Evolutionary conservation across 2,113 vertebrate genomes (phyloP).

Genomic region (Sebastes schlegelii): DNA sequence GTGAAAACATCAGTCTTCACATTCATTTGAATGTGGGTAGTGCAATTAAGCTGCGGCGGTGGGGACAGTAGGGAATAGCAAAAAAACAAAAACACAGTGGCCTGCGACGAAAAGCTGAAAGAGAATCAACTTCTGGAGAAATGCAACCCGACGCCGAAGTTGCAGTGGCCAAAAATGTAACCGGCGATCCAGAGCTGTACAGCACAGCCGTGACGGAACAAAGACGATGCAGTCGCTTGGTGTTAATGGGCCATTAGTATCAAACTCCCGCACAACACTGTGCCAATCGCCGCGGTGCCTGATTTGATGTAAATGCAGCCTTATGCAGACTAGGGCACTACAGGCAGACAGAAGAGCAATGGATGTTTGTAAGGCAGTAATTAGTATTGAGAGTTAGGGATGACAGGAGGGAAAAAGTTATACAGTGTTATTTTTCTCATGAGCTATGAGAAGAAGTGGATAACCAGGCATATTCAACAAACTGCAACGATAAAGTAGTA

Average conservation of each 20-base stretch:
- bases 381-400: constrained; percentile 11
- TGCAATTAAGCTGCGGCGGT: neutral
- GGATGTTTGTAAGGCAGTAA: neutral
- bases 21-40: neutral
- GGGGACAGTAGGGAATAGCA: too few relatives aligned
- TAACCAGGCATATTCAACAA: constrained; percentile 24
- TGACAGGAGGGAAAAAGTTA: neutral
- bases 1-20: neutral
- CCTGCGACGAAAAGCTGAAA: neutral
- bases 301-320: neutral
- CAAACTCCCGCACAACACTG: too few relatives aligned
- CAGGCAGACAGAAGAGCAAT: neutral
- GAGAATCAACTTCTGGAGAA: too few relatives aligned
- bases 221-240: too few relatives aligned
- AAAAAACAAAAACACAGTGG: neutral
- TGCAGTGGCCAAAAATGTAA: too few relatives aligned
- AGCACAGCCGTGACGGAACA: too few relatives aligned
- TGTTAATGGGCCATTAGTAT: too few relatives aligned
- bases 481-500: neutral
- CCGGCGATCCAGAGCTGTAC: too few relatives aligned
- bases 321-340: neutral
- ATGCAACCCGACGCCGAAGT: too few relatives aligned
- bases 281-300: neutral
- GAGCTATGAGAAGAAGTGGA: neutral
- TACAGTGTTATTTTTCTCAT: constrained; percentile 2